Evolutionary conservation across 1,140 invertebrate species (phyloP).

Genomic region (Heliconius hermathena): DNA sequence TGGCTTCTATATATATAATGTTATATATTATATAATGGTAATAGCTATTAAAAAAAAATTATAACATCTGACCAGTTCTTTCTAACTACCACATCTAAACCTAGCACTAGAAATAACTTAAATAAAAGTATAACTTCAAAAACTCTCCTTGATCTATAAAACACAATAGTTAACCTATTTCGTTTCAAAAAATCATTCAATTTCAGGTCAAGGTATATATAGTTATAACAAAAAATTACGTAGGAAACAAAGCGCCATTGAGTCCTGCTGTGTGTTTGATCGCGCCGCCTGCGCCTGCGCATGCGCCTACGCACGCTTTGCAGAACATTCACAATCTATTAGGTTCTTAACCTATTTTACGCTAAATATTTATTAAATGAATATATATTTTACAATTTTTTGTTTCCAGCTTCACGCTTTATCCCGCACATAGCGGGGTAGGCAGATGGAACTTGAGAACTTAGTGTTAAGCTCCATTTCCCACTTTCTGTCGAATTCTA

Average conservation of each 20-base stretch:
- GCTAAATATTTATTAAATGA: constrained; percentile 32
- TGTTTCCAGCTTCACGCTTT: too few relatives aligned
- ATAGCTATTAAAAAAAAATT: too few relatives aligned
- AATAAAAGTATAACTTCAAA: not conserved
- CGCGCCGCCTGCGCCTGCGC: constrained; percentile 44
- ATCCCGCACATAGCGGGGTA: too few relatives aligned
- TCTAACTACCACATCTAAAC: not conserved
- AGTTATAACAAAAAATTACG: constrained; percentile 28
- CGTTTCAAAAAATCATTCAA: constrained; percentile 2
- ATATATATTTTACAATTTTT: not conserved
- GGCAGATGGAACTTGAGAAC: too few relatives aligned
- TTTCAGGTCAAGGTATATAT: constrained; percentile 17
- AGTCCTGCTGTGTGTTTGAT: constrained; percentile 52
- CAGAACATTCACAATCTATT: constrained; percentile 45
- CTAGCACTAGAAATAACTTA: not conserved
- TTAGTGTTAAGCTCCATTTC: too few relatives aligned
- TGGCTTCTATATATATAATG: too few relatives aligned
- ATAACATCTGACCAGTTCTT: not conserved
- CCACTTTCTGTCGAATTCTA: too few relatives aligned
- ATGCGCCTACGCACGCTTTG: constrained; percentile 47
- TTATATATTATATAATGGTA: too few relatives aligned
- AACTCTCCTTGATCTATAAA: not conserved
- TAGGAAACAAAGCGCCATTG: constrained; percentile 45
- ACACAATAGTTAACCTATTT: constrained; percentile 3
- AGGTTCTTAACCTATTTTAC: constrained; percentile 19